Evolutionary conservation across 2,888 invertebrate genomes (phyloP), one percentile per base, ranked within the genome.

Genomic region (Panzeria rudis): DNA sequence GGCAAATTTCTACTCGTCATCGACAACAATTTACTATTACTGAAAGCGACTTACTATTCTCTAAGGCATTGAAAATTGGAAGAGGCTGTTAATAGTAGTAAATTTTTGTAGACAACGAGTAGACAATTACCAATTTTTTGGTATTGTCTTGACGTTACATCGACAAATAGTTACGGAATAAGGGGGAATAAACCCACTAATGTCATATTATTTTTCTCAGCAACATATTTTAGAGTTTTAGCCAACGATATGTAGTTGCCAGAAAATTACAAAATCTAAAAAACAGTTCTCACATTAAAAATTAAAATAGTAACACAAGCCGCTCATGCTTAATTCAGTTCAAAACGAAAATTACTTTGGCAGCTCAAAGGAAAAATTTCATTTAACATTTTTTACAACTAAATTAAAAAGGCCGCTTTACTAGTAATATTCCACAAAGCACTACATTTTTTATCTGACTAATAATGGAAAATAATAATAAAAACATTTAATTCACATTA

Each of bases 281-380:
- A 50, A 61, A 32, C 3, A 32, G 15, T 32, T 25, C 23, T 35
- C 23, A 35, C 56, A 64, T 35, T 61, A 38, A 5, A 71, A 38
- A 41, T 62, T 52, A 44, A 29, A 32, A 62, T 8, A 32, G 32
- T 29, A 41, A 47, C 32, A 20, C 35, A 7, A 20, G 61, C 17
- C 29, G 44, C 52, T 50, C 13, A 41, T 64, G 38, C 6, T 35
- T 17, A 35, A 71, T 68, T 62, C 7, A 64, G 68, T 73, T 68
- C 32, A 72, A 72, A 68, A 23, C 25, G n/a, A 25, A 72, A 54
- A 23, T 41, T 17, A n/a, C 54, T 83, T 77, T 52, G 56, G 64
- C 64, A 64, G 56, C 54, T 29, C 50, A 56, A 62, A 75, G 69
- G 44, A 69, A 62, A 32, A 75, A 81, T 75, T 61, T 35, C 56